Evolutionary conservation across 1,140 invertebrate species (phyloP).

Genomic region (Anastatus disparis): DNA sequence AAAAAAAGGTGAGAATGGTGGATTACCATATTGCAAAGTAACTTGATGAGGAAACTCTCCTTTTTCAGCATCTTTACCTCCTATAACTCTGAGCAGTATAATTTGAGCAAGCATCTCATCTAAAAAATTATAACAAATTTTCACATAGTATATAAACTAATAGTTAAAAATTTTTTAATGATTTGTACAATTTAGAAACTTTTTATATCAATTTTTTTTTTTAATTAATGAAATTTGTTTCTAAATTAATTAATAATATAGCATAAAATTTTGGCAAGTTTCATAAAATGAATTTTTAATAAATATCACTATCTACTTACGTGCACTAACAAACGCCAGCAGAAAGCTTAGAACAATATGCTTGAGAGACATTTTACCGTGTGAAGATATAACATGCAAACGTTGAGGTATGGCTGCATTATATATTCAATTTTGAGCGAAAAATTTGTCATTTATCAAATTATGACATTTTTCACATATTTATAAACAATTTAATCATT

Average conservation of each 20-base stretch:
- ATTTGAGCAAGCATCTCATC: too few species aligned
- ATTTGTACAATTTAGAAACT: too few species aligned
- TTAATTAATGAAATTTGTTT: background rate
- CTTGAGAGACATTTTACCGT: conserved; percentile 3
- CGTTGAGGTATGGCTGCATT: too few species aligned
- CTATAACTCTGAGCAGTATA: too few species aligned
- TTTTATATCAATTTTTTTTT: background rate
- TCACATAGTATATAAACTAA: too few species aligned
- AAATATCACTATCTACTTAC: conserved; percentile 11
- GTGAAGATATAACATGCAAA: too few species aligned
- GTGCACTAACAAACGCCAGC: background rate
- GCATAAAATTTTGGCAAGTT: background rate
- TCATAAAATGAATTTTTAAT: background rate
- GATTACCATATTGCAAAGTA: conserved; percentile 44
- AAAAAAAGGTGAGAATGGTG: background rate
- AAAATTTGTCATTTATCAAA: too few species aligned
- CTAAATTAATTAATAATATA: background rate
- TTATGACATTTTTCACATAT: too few species aligned
- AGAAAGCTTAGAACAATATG: conserved; percentile 4
- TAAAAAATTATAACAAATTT: too few species aligned
- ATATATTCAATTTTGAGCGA: too few species aligned
- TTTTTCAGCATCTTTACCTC: conserved; percentile 52
- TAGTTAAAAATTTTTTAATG: too few species aligned
- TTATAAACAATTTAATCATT: too few species aligned
- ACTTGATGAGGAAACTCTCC: conserved; percentile 61